Conservation (phyloP, 2,797 vertebrate species). For the Pseudochirops cupreus region DNA sequence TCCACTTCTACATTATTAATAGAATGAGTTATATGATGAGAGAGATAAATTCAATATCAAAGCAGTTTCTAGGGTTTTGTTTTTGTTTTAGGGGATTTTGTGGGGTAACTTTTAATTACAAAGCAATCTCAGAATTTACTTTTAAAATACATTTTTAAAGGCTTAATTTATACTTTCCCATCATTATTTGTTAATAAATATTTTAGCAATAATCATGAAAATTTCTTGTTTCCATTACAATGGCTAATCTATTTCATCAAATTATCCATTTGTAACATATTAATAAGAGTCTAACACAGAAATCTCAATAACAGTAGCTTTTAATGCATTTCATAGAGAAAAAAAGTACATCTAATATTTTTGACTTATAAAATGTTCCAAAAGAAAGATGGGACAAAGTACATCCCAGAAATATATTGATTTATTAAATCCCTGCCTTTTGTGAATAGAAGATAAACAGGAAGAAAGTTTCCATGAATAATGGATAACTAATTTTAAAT, state of each 20-base stretch:
- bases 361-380: slow-evolving; percentile 5
- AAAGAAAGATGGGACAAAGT: slow-evolving; percentile 19
- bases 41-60: slow-evolving; percentile 14
- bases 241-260: neutral
- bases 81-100: neutral
- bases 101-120: neutral
- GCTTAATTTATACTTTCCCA: neutral
- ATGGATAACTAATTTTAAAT: slow-evolving; percentile 43
- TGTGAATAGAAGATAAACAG: slow-evolving; percentile 46
- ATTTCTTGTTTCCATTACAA: slow-evolving; percentile 6
- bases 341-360: slow-evolving; percentile 18
- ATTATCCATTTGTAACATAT: neutral
- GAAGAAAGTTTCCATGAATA: neutral
- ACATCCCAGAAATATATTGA: slow-evolving; percentile 20
- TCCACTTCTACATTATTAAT: neutral
- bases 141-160: slow-evolving; percentile 28
- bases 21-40: neutral
- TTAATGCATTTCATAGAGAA: neutral
- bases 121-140: neutral
- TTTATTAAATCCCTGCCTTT: slow-evolving; percentile 25
- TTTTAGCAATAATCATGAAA: neutral
- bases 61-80: neutral
- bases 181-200: neutral
- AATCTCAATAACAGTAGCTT: neutral
- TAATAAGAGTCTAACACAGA: neutral